phyloP scores from a whole-genome alignment of 2,113 vertebrate species.

The Paradoxurus hermaphroditus region DNA sequence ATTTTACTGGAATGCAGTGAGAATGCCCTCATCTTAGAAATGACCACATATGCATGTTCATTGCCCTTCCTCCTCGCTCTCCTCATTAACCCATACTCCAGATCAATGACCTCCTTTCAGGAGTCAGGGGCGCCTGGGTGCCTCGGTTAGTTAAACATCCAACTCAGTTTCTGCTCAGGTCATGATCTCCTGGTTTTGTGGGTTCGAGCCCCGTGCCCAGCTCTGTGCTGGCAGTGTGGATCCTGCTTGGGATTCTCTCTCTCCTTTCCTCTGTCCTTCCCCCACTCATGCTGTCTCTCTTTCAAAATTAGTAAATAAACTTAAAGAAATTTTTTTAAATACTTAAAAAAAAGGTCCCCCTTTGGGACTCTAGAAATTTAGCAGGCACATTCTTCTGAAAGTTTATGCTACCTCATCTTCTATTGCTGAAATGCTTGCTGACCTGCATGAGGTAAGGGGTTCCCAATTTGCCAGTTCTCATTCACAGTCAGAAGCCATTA shows the following conservation, averaged over 20 bases:
- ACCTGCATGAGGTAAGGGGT: background rate
- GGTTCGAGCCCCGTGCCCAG: too few relatives aligned
- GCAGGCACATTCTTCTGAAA: background rate
- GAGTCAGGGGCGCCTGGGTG: too few relatives aligned
- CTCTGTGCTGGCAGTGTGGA: too few relatives aligned
- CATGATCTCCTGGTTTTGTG: too few relatives aligned
- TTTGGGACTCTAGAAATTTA: background rate
- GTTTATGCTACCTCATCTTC: background rate
- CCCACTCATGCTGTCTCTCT: too few relatives aligned
- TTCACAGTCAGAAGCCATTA: background rate
- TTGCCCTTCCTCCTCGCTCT: background rate
- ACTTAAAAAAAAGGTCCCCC: background rate
- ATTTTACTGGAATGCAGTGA: background rate
- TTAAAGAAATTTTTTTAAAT: too few relatives aligned
- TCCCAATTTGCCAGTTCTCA: background rate
- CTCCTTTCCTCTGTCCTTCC: too few relatives aligned
- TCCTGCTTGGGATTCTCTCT: too few relatives aligned
- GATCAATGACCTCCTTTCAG: background rate
- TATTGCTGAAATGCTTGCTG: background rate
- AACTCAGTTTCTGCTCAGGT: too few relatives aligned
- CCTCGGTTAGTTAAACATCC: too few relatives aligned
- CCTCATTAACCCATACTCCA: background rate
- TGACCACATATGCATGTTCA: background rate
- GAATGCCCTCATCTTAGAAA: background rate
- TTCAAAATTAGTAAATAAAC: too few relatives aligned